Conservation (phyloP, 2,888 invertebrate species). For the Ectropis crepuscularia region DNA sequence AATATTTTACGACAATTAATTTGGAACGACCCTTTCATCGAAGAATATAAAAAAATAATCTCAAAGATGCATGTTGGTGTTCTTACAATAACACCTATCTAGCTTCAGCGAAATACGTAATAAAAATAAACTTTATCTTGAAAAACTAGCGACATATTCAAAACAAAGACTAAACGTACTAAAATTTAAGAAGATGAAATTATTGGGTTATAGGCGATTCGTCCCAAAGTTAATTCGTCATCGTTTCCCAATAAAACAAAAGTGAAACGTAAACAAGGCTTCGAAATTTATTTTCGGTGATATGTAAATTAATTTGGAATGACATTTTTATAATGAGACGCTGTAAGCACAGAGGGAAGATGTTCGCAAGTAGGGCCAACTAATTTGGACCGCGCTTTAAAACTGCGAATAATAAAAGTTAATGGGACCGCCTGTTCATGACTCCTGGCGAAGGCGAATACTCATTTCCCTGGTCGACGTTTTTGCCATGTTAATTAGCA, state of each 20-base stretch:
- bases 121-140: too few species aligned
- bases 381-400: conserved; percentile 81
- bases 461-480: conserved; percentile 74
- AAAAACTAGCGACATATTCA: too few species aligned
- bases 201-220: too few species aligned
- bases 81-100: too few species aligned
- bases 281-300: conserved; percentile 24
- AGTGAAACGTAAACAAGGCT: conserved; percentile 4
- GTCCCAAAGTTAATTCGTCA: conserved; percentile 3
- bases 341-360: conserved; percentile 58
- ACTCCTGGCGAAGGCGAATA: conserved; percentile 74
- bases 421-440: conserved; percentile 79
- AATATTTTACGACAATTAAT: too few species aligned
- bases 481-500: conserved; percentile 79
- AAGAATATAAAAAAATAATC: too few species aligned
- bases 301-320: conserved; percentile 63
- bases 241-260: conserved; percentile 19
- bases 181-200: too few species aligned
- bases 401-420: conserved; percentile 82
- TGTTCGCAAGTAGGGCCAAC: conserved; percentile 77
- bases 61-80: too few species aligned
- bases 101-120: too few species aligned
- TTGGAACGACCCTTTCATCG: too few species aligned
- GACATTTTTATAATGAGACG: conserved; percentile 67
- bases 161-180: too few species aligned